Conservation (phyloP, 1,140 invertebrate species). For the Eubasilissa regina region DNA sequence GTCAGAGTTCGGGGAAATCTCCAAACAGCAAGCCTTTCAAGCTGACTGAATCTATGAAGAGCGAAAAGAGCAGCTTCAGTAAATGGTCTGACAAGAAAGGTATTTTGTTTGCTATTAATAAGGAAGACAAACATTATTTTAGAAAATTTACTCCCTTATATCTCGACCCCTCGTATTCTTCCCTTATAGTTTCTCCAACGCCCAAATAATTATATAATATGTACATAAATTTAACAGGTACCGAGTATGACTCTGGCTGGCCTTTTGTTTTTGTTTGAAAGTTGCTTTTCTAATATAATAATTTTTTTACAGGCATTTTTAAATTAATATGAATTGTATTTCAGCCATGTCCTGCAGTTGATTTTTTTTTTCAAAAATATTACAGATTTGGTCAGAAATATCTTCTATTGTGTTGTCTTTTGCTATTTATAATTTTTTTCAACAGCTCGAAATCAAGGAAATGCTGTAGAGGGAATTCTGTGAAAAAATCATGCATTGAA, state of each 20-base stretch:
- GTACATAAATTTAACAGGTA: neutral
- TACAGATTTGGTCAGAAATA: conserved; percentile 11
- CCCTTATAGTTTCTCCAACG: conserved; percentile 28
- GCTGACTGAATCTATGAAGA: conserved; percentile 45
- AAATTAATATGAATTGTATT: too few relatives aligned
- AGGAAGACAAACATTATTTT: neutral
- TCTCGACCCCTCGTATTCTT: conserved; percentile 30
- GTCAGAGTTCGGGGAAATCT: conserved; percentile 44
- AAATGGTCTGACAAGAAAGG: conserved; percentile 59
- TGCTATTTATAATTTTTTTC: too few relatives aligned
- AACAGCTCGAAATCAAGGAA: too few relatives aligned
- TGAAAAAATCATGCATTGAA: too few relatives aligned
- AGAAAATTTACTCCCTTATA: conserved; percentile 9
- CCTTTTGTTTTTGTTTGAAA: neutral
- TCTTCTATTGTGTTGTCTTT: too few relatives aligned
- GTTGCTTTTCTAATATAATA: neutral
- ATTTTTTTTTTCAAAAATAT: neutral
- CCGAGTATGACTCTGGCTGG: neutral
- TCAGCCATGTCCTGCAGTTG: too few relatives aligned
- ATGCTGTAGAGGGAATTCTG: too few relatives aligned
- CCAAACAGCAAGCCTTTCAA: conserved; percentile 44
- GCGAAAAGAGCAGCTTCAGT: conserved; percentile 52
- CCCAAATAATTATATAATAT: neutral
- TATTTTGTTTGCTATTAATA: conserved; percentile 37
- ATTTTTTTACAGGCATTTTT: too few relatives aligned